Conservation (phyloP, 2,113 vertebrate species). For the Bos javanicus region DNA sequence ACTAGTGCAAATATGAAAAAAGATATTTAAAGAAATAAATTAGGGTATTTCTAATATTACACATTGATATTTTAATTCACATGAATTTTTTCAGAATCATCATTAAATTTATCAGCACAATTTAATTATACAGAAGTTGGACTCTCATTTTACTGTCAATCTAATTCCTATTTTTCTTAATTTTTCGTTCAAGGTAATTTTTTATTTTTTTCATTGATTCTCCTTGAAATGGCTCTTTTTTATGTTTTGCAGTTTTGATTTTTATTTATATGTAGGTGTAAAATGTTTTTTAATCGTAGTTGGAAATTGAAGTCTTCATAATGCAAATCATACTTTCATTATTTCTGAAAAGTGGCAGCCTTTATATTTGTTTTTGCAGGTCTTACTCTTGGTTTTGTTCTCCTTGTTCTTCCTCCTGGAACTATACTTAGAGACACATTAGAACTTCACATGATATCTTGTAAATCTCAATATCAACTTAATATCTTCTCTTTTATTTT, state of each 20-base stretch:
- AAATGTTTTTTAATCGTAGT: background rate
- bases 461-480: background rate
- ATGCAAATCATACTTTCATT: background rate
- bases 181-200: background rate
- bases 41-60: background rate
- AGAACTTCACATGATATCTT: background rate
- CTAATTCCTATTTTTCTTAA: background rate
- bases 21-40: background rate
- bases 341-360: background rate
- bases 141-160: background rate
- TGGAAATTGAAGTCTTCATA: background rate
- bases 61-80: background rate
- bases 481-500: background rate
- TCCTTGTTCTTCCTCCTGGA: background rate
- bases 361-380: background rate
- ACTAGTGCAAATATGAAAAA: background rate
- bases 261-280: background rate
- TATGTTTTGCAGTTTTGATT: background rate
- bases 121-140: background rate
- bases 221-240: background rate
- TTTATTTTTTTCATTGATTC: background rate
- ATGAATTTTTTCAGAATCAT: background rate
- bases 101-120: background rate
- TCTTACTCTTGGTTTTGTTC: background rate
- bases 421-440: background rate